phyloP scores from a whole-genome alignment of 2,797 vertebrate species.

The Borostomias antarcticus region DNA sequence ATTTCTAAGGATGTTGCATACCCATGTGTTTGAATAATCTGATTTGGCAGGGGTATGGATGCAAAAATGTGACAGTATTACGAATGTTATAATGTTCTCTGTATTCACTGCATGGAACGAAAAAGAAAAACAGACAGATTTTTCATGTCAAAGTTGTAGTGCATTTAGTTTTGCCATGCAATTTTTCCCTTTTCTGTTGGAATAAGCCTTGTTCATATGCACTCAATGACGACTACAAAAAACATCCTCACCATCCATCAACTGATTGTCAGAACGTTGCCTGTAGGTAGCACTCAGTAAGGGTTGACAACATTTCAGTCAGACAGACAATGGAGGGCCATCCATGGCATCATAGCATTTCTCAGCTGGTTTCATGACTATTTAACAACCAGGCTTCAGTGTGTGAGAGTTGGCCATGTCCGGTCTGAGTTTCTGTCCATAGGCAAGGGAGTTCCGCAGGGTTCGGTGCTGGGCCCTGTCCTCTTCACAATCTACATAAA shows the following conservation, averaged over 20 bases:
- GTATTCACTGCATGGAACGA: neutral
- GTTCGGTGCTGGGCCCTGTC: too few species aligned
- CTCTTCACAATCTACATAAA: too few species aligned
- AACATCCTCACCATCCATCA: too few species aligned
- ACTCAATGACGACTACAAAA: neutral
- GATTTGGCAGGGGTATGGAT: neutral
- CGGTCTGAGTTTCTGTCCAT: too few species aligned
- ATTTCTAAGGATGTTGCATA: neutral
- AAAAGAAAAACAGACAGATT: neutral
- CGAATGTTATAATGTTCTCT: neutral
- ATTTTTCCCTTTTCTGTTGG: neutral
- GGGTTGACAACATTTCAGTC: slow-evolving; percentile 5
- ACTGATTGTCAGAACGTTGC: too few species aligned
- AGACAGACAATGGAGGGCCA: slow-evolving; percentile 42
- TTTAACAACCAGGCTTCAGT: too few species aligned
- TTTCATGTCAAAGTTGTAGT: neutral
- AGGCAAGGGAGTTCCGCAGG: too few species aligned
- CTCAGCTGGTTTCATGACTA: too few species aligned
- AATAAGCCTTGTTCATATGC: neutral
- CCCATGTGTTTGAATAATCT: neutral
- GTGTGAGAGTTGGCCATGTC: too few species aligned
- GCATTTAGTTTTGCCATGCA: neutral
- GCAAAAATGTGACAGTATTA: neutral
- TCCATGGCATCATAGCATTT: slow-evolving; percentile 31
- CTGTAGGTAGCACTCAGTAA: neutral